These are phyloP conservation scores for Gymnocypris eckloni DNA, from an alignment of 2,797 vertebrate genomes.

Conservation along the genomic window DNA sequence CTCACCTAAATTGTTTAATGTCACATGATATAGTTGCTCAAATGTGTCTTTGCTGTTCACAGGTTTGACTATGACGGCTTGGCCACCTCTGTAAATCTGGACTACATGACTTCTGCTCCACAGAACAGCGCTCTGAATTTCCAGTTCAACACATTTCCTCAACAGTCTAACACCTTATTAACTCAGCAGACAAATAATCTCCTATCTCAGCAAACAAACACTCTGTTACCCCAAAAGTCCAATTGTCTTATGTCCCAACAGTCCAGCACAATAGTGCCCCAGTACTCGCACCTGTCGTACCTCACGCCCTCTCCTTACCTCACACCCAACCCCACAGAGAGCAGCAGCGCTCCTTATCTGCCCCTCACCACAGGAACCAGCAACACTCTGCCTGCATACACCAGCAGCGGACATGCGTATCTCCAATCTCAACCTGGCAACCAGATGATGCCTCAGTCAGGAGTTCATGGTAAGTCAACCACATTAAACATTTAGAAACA, in stretches of 20 bases:
- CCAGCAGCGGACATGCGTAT: constrained; percentile 73
- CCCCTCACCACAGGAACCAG: constrained; percentile 71
- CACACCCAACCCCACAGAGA: constrained; percentile 74
- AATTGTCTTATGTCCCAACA: constrained; percentile 57
- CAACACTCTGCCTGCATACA: constrained; percentile 73
- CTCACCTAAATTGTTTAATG: background rate
- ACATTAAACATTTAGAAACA: background rate
- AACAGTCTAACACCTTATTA: constrained; percentile 55
- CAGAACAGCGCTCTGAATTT: constrained; percentile 74
- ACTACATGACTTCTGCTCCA: constrained; percentile 73
- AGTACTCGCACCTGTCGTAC: constrained; percentile 75
- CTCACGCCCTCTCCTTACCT: constrained; percentile 78
- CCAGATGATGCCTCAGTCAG: constrained; percentile 80
- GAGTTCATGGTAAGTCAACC: constrained; percentile 75
- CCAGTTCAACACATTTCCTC: constrained; percentile 75
- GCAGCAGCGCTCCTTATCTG: constrained; percentile 76
- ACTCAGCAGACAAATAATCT: constrained; percentile 36
- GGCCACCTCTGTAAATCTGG: constrained; percentile 66
- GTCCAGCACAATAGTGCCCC: constrained; percentile 53
- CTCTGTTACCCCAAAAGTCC: constrained; percentile 61
- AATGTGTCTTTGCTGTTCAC: constrained; percentile 20
- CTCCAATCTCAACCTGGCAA: constrained; percentile 73
- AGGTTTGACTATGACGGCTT: constrained; percentile 74
- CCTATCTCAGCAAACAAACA: constrained; percentile 64
- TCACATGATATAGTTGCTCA: background rate